A percentile compares a stretch with the other conserved stretches of the same genome.
Evolutionary conservation across 2,113 vertebrate species (phyloP).

Genomic region (Opisthocomus hoazin): DNA sequence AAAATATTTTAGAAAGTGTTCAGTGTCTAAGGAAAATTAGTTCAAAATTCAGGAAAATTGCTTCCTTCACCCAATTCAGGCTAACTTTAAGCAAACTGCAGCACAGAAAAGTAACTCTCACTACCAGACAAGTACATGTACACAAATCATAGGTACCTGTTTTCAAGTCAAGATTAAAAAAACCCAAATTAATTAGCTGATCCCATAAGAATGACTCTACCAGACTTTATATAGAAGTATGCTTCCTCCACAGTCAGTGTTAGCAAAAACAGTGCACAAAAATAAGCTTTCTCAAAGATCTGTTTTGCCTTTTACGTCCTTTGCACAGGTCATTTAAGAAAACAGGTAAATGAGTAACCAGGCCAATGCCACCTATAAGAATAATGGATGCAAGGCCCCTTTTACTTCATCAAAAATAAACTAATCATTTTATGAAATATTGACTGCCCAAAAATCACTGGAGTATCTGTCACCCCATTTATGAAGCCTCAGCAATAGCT

Average conservation of each 20-base stretch:
- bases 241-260: not conserved
- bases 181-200: not conserved
- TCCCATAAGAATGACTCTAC: not conserved
- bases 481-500: not conserved
- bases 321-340: not conserved
- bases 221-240: not conserved
- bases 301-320: not conserved
- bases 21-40: not conserved
- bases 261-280: not conserved
- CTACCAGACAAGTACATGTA: not conserved
- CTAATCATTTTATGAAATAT: not conserved
- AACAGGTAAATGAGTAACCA: not conserved
- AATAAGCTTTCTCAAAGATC: not conserved
- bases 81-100: not conserved
- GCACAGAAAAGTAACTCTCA: not conserved
- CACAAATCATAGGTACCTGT: not conserved
- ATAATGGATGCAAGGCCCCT: fast-evolving
- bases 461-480: not conserved
- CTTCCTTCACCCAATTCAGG: not conserved
- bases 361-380: not conserved
- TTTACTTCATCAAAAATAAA: not conserved
- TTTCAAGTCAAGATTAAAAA: not conserved
- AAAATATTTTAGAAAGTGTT: not conserved
- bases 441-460: not conserved
- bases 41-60: not conserved